Conservation (phyloP, 2,113 vertebrate species). For the Rhabdornis inornatus region DNA sequence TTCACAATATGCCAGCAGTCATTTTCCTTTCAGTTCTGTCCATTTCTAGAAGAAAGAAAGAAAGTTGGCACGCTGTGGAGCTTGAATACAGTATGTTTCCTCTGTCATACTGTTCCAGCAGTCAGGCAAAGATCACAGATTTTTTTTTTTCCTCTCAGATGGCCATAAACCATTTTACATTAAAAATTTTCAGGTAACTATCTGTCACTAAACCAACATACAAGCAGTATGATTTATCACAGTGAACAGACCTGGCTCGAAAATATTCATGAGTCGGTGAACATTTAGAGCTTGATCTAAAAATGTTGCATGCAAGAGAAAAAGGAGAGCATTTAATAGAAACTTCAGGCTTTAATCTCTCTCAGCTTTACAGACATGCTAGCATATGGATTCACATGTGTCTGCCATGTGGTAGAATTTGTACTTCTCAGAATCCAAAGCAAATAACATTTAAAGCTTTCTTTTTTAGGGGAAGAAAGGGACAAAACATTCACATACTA, state of each 20-base stretch:
- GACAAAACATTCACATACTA: conserved; percentile 30
- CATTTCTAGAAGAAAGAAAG: conserved; percentile 62
- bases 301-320: conserved; percentile 46
- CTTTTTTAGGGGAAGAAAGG: conserved; percentile 34
- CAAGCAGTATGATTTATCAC: neutral
- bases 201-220: conserved; percentile 30
- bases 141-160: neutral
- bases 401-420: conserved; percentile 55
- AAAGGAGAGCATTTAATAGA: conserved; percentile 55
- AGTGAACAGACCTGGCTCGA: conserved; percentile 15
- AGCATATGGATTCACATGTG: conserved; percentile 71
- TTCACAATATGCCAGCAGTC: conserved; percentile 56
- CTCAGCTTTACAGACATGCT: conserved; percentile 47
- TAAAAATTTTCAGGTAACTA: conserved; percentile 57
- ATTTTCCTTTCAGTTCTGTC: conserved; percentile 61
- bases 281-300: conserved; percentile 51
- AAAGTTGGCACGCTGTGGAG: conserved; percentile 27
- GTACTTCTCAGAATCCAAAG: conserved; percentile 61
- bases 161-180: conserved; percentile 47
- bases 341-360: conserved; percentile 61
- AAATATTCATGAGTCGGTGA: conserved; percentile 27
- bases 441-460: conserved; percentile 64
- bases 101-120: conserved; percentile 60
- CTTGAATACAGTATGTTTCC: conserved; percentile 41
- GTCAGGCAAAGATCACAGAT: conserved; percentile 41